Conservation (phyloP, 2,113 vertebrate species). For the Pedionomus torquatus region DNA sequence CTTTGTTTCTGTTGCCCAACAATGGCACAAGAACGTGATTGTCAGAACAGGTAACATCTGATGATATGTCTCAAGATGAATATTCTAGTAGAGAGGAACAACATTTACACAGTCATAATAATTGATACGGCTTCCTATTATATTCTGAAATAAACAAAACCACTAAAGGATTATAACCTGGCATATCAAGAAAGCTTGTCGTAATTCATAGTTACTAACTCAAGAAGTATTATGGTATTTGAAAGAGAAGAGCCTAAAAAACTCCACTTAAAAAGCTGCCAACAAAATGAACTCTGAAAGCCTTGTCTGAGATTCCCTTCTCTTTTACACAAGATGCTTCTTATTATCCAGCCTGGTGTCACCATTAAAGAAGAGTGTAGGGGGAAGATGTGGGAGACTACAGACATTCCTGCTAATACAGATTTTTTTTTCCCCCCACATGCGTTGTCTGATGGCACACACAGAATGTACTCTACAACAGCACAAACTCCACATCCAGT, state of each 20-base stretch:
- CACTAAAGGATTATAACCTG: constrained; percentile 45
- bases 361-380: constrained; percentile 12
- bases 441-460: neutral
- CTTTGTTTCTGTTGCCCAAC: constrained; percentile 66
- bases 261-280: constrained; percentile 58
- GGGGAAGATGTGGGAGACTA: neutral
- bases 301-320: constrained; percentile 27
- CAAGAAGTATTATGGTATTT: constrained; percentile 46
- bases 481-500: neutral
- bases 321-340: constrained; percentile 13
- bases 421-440: neutral
- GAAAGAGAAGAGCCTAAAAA: constrained; percentile 44
- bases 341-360: constrained; percentile 54
- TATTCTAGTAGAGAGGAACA: constrained; percentile 60
- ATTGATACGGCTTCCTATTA: constrained; percentile 67
- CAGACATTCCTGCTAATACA: neutral
- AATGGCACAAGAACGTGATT: constrained; percentile 51
- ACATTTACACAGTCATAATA: constrained; percentile 54
- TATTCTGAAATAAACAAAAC: constrained; percentile 64
- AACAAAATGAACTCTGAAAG: constrained; percentile 69
- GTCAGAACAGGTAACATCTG: constrained; percentile 69
- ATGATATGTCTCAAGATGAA: constrained; percentile 50
- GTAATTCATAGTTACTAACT: constrained; percentile 42
- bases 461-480: neutral
- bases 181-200: constrained; percentile 61